Base-by-base conservation (phyloP, 2,797 vertebrate species). In the Takifugu rubripes region DNA sequence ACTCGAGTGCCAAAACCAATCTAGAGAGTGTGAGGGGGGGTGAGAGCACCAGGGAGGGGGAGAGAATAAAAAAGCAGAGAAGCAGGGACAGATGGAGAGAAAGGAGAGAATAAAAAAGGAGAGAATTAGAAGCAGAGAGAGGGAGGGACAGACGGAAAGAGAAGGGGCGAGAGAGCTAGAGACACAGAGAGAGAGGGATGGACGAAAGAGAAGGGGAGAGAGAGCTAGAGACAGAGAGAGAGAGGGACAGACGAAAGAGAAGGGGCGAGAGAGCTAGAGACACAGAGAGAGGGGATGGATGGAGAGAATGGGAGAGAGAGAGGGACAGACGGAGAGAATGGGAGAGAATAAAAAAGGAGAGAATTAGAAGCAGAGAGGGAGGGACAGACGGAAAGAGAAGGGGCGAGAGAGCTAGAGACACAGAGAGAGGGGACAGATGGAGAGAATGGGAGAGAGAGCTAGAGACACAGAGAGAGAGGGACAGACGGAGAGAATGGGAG, bases 1-100 rank as follows among this genome's bases (percentile, higher is more conserved):
- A 94, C 92, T 90, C 12, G 93, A 93, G 94, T 94, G 94, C 93
- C 94, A 95, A 93, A 93, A 94, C 92, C 92, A 96, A 95, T 95
- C 93, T 94, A 53, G 29, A 36, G 15, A 49, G 17, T 16, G 15
- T 11, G 25, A 12, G 33, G 0, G 49, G 24, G 48, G 31, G 9
- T 10, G 25, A 16, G 27, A 17, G 27, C 0, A 4, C 2, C 1
- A 24, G 16, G 5, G 51, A 16, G 5, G 26, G 25, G 16, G 48
- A 16, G 49, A 50, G 25, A 25, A 14, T 6, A 16, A 16, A 44
- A 16, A 40, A 40, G 36, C 36, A 51, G 17, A 24, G 25, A 16
- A 21, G 25, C 14, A 2, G 7, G 5, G 5, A 24, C 11, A 6
- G 46, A n/a, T 5, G 24, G 25, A 29, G 26, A n/a, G 26, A 29